A percentile compares a stretch with the other conserved stretches of the same genome.
phyloP scores from a whole-genome alignment of 2,888 invertebrate species.

The Cartodere bifasciata region DNA sequence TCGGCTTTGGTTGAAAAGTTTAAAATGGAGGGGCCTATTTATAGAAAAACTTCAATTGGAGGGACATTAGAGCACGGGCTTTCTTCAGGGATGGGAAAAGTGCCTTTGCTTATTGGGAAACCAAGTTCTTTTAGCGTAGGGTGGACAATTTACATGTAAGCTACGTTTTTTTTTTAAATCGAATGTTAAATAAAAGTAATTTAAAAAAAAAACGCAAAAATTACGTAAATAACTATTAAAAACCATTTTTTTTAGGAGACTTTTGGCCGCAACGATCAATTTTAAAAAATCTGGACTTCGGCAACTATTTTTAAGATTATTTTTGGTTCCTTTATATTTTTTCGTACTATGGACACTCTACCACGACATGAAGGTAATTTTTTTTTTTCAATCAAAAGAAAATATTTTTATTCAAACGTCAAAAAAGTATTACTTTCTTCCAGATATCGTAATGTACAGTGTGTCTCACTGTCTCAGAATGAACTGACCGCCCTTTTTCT shows the following conservation, averaged over 20 bases:
- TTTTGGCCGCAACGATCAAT: slow-evolving; percentile 65
- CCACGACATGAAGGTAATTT: slow-evolving; percentile 43
- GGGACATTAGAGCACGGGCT: slow-evolving; percentile 38
- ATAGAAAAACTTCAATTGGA: slow-evolving; percentile 49
- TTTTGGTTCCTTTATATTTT: slow-evolving; percentile 64
- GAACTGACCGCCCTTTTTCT: too few species aligned
- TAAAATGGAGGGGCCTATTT: slow-evolving; percentile 69
- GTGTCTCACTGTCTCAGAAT: too few species aligned
- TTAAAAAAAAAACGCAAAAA: too few species aligned
- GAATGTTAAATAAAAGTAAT: background rate
- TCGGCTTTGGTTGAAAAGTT: slow-evolving; percentile 84
- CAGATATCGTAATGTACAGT: too few species aligned
- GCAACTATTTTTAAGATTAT: slow-evolving; percentile 60
- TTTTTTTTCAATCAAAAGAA: background rate
- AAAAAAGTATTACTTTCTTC: too few species aligned
- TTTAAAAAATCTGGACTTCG: slow-evolving; percentile 62
- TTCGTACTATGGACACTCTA: slow-evolving; percentile 72
- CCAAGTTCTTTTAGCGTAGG: slow-evolving; percentile 56
- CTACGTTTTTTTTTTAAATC: slow-evolving; percentile 1
- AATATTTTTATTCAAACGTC: too few species aligned
- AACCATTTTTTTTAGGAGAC: slow-evolving; percentile 46
- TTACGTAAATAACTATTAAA: background rate
- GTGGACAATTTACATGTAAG: slow-evolving; percentile 54
- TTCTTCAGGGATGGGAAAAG: slow-evolving; percentile 45
- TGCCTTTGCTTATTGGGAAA: slow-evolving; percentile 62